Evolutionary conservation across 2,797 vertebrate species (phyloP), one percentile per base, ranked within the genome.

Genomic region (Diplodus puntazzo): DNA sequence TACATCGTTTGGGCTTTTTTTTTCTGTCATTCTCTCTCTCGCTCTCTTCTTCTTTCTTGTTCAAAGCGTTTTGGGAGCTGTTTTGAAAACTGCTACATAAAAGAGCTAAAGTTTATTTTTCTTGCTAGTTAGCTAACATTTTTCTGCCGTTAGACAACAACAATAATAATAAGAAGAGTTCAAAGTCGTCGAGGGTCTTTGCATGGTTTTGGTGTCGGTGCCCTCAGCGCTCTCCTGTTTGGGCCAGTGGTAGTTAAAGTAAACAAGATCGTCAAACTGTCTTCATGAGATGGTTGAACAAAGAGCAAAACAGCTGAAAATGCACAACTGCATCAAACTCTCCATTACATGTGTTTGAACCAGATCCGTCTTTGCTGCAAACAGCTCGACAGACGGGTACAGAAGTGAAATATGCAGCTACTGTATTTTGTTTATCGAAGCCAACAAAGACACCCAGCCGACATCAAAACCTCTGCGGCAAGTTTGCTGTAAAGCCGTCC

Each of bases 371-470:
- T 69, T 55, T 21, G 7, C 68, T 5, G 3, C 71, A 23, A 69
- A 68, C 67, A 68, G 62, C 71, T 76, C 84, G 86, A 85, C 86
- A 79, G 79, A 65, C 84, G 20, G 80, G 53, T 69, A 49, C 81
- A 45, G 54, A 50, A 63, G 84, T 71, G 82, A 83, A 84, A 89
- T 73, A 39, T 81, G 87, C 80, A 78, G 83, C 82, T 53, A 66
- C 76, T 87, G 84, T 83, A 76, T 81, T 87, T 88, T 80, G 73
- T 89, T 89, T 84, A 79, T 75, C 23, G 61, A 74, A 74, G 78
- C 49, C 78, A 58, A 84, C 90, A 90, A 88, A 91, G 88, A 81
- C 78, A 17, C 81, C 50, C 80, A 69, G 76, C 58, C 54, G 55
- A 75, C 78, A 85, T 87, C 77, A 89, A 87, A 77, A 49, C 53